Conservation (phyloP, 1,140 invertebrate genomes). For the Idris sp. region DNA sequence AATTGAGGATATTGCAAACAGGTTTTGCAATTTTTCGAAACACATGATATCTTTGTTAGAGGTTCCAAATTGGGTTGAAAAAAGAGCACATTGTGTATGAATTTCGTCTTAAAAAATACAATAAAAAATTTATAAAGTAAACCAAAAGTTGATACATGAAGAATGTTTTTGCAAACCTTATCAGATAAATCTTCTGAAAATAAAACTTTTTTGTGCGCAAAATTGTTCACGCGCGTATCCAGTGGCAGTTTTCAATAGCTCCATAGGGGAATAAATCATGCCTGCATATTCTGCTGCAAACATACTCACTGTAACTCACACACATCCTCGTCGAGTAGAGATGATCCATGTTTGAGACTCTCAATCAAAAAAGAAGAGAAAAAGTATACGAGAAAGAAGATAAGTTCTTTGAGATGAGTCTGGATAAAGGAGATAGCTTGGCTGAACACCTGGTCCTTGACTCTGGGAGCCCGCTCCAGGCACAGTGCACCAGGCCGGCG, state of each 20-base stretch:
- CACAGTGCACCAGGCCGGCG: constrained; percentile 29
- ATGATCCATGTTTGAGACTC: constrained; percentile 46
- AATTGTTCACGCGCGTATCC: constrained; percentile 58
- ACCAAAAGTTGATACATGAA: too few relatives aligned
- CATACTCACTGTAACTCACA: constrained; percentile 1
- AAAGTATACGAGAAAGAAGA: constrained; percentile 49
- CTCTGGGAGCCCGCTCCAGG: constrained; percentile 20
- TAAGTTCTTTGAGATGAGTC: constrained; percentile 38
- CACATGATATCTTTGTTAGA: constrained; percentile 16
- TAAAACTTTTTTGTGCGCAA: constrained; percentile 41
- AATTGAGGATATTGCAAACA: constrained; percentile 40
- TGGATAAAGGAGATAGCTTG: constrained; percentile 46
- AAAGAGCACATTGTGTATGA: too few relatives aligned
- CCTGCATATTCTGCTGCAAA: constrained; percentile 17
- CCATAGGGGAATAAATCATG: constrained; percentile 46
- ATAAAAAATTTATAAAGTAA: too few relatives aligned
- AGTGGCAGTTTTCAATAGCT: constrained; percentile 59
- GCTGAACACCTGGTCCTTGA: constrained; percentile 44
- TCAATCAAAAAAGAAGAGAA: constrained; percentile 38
- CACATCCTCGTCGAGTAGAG: constrained; percentile 14
- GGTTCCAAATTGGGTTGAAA: constrained; percentile 3
- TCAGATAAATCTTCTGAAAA: constrained; percentile 56
- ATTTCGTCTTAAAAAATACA: too few relatives aligned
- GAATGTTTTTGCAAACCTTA: constrained; percentile 39
- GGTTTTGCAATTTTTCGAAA: constrained; percentile 36